Evolutionary conservation across 1,140 invertebrate genomes (phyloP).

Genomic region (Batillaria attramentaria): DNA sequence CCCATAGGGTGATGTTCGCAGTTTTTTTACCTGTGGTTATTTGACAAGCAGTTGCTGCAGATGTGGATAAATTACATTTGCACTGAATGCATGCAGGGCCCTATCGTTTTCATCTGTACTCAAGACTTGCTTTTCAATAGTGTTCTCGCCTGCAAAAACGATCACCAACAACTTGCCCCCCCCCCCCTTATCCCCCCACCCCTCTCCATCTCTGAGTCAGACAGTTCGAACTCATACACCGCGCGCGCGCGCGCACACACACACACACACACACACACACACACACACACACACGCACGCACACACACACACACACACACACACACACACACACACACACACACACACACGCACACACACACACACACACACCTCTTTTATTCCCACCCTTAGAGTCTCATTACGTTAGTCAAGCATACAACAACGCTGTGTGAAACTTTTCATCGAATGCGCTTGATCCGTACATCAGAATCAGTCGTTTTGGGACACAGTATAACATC

Average conservation of each 20-base stretch:
- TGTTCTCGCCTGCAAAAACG: neutral
- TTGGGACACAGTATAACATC: no score
- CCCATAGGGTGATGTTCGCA: no score
- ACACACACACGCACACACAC: constrained; percentile 6
- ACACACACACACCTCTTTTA: constrained; percentile 9
- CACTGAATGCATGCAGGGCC: no score
- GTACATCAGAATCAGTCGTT: no score
- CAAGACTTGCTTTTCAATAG: neutral
- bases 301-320: neutral
- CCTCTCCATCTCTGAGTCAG: neutral
- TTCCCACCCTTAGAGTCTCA: no score
- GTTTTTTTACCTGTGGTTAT: no score
- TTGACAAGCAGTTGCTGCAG: no score
- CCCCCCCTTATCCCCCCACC: neutral
- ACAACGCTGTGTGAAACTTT: no score
- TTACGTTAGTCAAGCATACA: no score
- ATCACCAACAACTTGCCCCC: neutral
- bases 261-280: constrained; percentile 16
- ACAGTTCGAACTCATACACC: neutral
- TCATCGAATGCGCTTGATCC: no score
- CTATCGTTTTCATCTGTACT: neutral
- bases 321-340: neutral
- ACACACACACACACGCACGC: neutral
- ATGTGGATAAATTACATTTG: no score
- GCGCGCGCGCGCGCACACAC: neutral